Base-by-base conservation (phyloP, 2,797 vertebrate genomes). In the Syngnathus rostellatus region DNA sequence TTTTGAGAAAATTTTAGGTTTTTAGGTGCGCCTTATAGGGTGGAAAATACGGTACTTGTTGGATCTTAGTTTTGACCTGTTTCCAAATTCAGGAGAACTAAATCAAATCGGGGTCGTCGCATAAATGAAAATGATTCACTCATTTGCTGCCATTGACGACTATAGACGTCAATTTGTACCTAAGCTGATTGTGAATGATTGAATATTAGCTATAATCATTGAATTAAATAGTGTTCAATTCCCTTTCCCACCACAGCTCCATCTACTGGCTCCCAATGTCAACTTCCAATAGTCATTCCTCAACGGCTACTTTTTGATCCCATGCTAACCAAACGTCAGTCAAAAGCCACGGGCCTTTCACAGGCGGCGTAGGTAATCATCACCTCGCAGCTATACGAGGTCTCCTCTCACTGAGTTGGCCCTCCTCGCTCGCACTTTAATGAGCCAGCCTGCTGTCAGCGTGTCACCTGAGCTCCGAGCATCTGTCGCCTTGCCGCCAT, bases 401-500 rank as follows among this genome's bases (percentile, higher is more conserved):
- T 17, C 60, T 31, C 12, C 11, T 62, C 41, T 6, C 59, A 9
- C 19, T 31, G 58, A 70, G 64, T 68, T 63, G 53, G 51, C 75
- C 69, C 31, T 59, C 66, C 68, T 51, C 53, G 72, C 66, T 65
- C 57, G 38, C 67, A 59, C 70, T 79, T 78, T 88, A 87, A 90
- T 88, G 83, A 88, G 83, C 81, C 81, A 74, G 77, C 68, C 77
- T 72, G 70, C 80, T 88, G 82, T 86, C 83, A 87, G 70, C 74
- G 71, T 69, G 79, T 81, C 76, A 87, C 82, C 73, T 77, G 73
- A 83, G 81, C 83, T 70, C 76, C 79, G 85, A 86, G 85, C 81
- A 84, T 78, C 86, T 71, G 55, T 61, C 61, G 60, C 78, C 81
- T 81, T 81, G 86, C 86, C 81, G 67, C 75, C 66, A 73, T 73